Evolutionary conservation across 2,797 vertebrate genomes (phyloP), one percentile per base, ranked within the genome.

Genomic region (Streptopelia turtur): DNA sequence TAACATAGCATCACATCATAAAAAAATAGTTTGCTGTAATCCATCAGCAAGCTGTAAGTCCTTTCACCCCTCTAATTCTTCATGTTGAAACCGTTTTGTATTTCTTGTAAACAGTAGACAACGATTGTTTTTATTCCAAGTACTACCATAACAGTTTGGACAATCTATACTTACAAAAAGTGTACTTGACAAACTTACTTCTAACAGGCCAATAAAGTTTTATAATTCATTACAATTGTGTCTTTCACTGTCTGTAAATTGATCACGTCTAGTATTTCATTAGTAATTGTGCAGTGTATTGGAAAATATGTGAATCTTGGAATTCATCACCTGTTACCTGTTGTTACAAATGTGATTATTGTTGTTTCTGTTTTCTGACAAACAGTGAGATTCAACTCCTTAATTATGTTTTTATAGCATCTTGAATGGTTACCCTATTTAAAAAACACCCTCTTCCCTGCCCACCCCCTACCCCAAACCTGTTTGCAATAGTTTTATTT

Each of bases 171-270:
- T 91, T 72, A 56, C 45, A 96, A 97, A 96, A 74, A 87, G 12
- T 95, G 91, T 97, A 93, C 96, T 95, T 94, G 81, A 89, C 78
- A 39, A 95, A 95, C 64, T 95, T 96, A 87, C 64, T 96, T 97
- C 97, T 97, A 97, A 96, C 91, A 95, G 94, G 30, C 55, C 79
- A 98, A 98, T 98, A 98, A 98, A 98, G 93, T 96, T 97, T 96
- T 96, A 64, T 92, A 91, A 97, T 96, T 96, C 70, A 83, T 93
- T 90, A 82, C 83, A 30, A 60, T 28, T 85, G 94, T 98, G 94
- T 97, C 86, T 96, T 94, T 88, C 81, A 87, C 91, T 98, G 47
- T 93, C 74, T 96, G 52, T 93, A 86, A 90, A 59, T 68, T 81
- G 31, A 33, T 83, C 15, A 27, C 5, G 22, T 64, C 25, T 84